Base-by-base conservation (phyloP, 2,113 vertebrate species). In the Desmodus rotundus region DNA sequence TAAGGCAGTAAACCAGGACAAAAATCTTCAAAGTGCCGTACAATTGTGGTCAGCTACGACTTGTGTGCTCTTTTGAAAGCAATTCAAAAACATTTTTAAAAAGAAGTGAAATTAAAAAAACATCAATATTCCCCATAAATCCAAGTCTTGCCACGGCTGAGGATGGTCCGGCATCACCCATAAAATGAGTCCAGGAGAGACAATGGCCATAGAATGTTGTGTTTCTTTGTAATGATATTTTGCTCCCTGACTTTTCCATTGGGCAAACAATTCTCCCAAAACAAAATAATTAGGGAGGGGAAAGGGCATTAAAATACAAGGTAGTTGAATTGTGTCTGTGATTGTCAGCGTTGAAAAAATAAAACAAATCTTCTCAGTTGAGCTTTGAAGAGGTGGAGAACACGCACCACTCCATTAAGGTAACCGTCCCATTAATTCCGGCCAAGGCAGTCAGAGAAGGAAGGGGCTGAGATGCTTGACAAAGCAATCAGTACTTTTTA, bases 111-210 rank as follows among this genome's bases (percentile, higher is more conserved):
- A 24, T 54, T 52, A 52, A 52, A 56, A 56, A n/a, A n/a, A n/a
- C n/a, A 36, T 7, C 8, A 41, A 9, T 7, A 45, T 20, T 22
- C 28, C 38, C 16, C 9, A 2, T 4, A 15, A 22, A 17, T 26
- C 26, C 38, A 43, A 1, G 2, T 20, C 24, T n/a, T n/a, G n/a
- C n/a, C n/a, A n/a, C n/a, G n/a, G n/a, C n/a, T n/a, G n/a, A n/a
- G n/a, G n/a, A n/a, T n/a, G n/a, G n/a, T n/a, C n/a, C n/a, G n/a
- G n/a, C n/a, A n/a, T n/a, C n/a, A n/a, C n/a, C n/a, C n/a, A n/a
- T n/a, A n/a, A n/a, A n/a, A 17, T 3, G 8, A 0, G 5, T 58
- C 36, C 9, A 2, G 3, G 13, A n/a, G n/a, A n/a, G n/a, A n/a
- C n/a, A n/a, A n/a, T 19, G 8, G 5, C 24, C 14, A 54, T 11